Conservation (phyloP, 2,113 vertebrate genomes). For the Condylura cristata region DNA sequence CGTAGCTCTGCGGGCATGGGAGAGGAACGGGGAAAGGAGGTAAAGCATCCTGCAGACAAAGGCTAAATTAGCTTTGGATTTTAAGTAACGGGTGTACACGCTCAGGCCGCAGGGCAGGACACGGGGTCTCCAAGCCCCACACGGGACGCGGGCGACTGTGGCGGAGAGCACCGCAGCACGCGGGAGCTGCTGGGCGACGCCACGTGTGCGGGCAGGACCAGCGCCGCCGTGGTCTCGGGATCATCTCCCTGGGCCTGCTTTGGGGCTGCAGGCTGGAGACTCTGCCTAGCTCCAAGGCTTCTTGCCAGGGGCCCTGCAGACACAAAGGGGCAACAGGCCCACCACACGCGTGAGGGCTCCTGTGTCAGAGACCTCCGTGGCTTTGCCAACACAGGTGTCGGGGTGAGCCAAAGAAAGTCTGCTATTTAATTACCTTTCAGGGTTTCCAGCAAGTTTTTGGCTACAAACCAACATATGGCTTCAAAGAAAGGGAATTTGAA, state of each 20-base stretch:
- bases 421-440: conserved; percentile 91
- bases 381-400: background rate
- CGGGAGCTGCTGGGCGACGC: too few species aligned
- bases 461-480: conserved; percentile 99
- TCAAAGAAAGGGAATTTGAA: conserved; percentile 99
- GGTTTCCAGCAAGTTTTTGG: conserved; percentile 97
- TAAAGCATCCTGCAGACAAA: conserved; percentile 14
- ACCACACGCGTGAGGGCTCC: background rate
- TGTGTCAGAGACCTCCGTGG: background rate
- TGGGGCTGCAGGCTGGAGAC: background rate
- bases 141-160: too few species aligned
- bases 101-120: too few species aligned
- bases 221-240: background rate
- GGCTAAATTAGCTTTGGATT: background rate
- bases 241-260: background rate
- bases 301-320: background rate
- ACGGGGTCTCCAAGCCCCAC: too few species aligned
- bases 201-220: background rate
- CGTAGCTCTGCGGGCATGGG: conserved; percentile 89
- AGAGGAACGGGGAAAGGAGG: conserved; percentile 24
- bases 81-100: too few species aligned
- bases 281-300: background rate
- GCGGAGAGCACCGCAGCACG: too few species aligned
- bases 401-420: background rate
- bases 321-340: background rate